phyloP scores from a whole-genome alignment of 2,113 vertebrate genomes.

The Ameiurus melas region DNA sequence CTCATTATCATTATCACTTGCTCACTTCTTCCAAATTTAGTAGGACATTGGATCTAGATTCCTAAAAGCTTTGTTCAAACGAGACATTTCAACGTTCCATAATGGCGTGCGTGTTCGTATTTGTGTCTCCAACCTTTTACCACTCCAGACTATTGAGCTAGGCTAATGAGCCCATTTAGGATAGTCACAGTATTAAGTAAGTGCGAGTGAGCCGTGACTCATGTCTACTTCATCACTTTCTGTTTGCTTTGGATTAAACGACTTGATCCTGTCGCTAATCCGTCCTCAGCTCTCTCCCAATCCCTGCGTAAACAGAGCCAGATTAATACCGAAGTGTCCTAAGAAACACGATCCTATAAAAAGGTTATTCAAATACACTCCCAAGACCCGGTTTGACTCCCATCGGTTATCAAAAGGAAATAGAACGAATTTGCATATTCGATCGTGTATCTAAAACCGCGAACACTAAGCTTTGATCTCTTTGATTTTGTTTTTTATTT shows the following conservation, averaged over 20 bases:
- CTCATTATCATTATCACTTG: not conserved
- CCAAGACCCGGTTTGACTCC: not conserved
- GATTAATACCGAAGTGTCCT: not conserved
- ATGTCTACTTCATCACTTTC: not conserved
- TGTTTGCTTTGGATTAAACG: conserved; percentile 3
- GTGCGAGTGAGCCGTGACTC: not conserved
- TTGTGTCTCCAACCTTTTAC: not conserved
- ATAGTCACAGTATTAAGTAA: not conserved
- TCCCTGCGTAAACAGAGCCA: not conserved
- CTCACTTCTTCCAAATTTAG: not conserved
- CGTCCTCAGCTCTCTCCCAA: not conserved
- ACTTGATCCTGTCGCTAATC: not conserved
- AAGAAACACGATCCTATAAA: not conserved
- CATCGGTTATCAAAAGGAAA: not conserved
- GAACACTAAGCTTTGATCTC: not conserved
- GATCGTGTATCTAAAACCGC: not conserved
- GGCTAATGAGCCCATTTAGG: not conserved
- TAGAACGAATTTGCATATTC: not conserved
- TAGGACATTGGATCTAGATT: not conserved
- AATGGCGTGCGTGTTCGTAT: not conserved
- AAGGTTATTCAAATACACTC: not conserved
- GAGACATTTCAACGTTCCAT: not conserved
- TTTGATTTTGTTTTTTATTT: too few relatives aligned
- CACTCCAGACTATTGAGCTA: too few relatives aligned
- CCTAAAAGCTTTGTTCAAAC: not conserved